These are phyloP conservation scores for Poecilus cupreus DNA, from an alignment of 2,888 invertebrate species.

Conservation along the genomic window DNA sequence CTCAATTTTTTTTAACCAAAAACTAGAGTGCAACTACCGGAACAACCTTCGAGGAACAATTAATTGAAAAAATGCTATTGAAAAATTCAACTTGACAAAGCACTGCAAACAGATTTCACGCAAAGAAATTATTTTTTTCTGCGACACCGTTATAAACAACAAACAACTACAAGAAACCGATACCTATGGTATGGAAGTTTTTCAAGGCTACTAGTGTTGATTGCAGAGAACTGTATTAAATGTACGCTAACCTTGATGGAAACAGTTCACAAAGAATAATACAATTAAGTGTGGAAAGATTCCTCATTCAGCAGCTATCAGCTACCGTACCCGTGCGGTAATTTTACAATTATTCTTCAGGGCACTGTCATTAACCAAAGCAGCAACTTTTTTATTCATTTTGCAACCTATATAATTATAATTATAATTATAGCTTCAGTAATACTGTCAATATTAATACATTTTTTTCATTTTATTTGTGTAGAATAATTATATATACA, in stretches of 20 bases:
- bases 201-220: constrained; percentile 23
- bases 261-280: background rate
- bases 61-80: background rate
- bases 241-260: constrained; percentile 22
- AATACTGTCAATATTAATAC: too few relatives aligned
- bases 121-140: background rate
- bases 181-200: background rate
- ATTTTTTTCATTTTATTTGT: too few relatives aligned
- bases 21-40: constrained; percentile 5
- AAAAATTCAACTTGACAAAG: constrained; percentile 5
- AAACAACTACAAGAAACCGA: constrained; percentile 6
- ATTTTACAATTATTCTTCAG: background rate
- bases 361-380: too few relatives aligned
- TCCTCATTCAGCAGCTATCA: too few relatives aligned
- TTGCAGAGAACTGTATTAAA: constrained; percentile 7
- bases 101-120: background rate
- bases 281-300: too few relatives aligned
- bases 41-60: background rate
- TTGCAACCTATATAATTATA: too few relatives aligned
- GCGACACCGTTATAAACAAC: background rate
- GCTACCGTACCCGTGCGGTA: background rate
- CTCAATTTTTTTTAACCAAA: background rate
- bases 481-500: too few relatives aligned
- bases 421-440: too few relatives aligned
- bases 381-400: too few relatives aligned